Percentiles rank a stretch among this genome's conserved stretches.
Conservation (phyloP, 1,140 invertebrate species). For the Bicyclus anynana region DNA sequence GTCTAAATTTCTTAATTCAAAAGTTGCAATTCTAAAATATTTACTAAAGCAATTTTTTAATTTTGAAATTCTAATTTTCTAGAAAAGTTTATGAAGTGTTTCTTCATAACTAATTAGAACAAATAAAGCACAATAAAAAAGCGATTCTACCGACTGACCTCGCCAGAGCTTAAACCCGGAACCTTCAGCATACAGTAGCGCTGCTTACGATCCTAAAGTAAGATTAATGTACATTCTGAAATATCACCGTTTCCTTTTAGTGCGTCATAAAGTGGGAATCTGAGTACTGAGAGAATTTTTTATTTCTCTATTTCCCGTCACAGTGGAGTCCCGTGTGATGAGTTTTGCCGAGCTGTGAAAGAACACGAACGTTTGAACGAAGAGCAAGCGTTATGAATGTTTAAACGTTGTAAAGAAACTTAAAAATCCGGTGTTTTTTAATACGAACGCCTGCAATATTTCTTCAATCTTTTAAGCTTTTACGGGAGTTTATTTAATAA, state of each 20-base stretch:
- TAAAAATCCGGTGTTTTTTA: background rate
- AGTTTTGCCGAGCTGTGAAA: too few species aligned
- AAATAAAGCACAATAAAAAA: too few species aligned
- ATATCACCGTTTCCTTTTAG: conserved; percentile 3
- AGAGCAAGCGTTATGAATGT: background rate
- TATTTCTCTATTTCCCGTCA: background rate
- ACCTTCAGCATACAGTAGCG: background rate
- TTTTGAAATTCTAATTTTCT: too few species aligned
- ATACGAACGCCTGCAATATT: background rate
- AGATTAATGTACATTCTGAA: conserved; percentile 4
- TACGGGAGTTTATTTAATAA: too few species aligned
- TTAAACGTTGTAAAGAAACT: background rate
- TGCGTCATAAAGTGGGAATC: background rate
- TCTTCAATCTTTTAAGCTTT: too few species aligned
- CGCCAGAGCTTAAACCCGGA: background rate
- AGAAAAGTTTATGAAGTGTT: too few species aligned
- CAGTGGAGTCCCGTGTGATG: background rate
- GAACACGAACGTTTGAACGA: conserved; percentile 1
- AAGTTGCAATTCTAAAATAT: too few species aligned
- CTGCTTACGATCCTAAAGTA: background rate
- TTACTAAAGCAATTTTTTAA: too few species aligned
- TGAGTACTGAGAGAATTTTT: background rate
- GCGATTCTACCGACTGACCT: too few species aligned
- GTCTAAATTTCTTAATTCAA: too few species aligned
- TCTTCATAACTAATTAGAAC: too few species aligned